Base-by-base conservation (phyloP, 2,113 vertebrate genomes). In the Lipophrys pholis region DNA sequence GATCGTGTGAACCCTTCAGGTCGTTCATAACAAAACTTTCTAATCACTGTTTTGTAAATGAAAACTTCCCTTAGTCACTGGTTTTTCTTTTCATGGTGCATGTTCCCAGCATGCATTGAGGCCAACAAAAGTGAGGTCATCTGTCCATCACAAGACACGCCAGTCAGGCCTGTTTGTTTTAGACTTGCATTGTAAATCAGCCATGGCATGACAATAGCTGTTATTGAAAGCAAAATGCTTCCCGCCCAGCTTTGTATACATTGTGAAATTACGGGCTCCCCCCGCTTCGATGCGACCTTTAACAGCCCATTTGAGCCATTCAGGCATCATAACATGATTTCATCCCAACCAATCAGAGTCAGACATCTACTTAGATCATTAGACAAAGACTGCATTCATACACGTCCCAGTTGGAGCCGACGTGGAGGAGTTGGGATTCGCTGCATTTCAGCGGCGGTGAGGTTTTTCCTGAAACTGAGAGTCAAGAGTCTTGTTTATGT, bases 321-420 rank as follows among this genome's bases (percentile, higher is more conserved):
- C 58, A 66, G 62, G 48, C 78, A 12, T 79, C 58, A 41, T 79
- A 65, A 80, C 62, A 1, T 69, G 72, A 84, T 88, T 78, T 46
- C 76, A 79, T 70, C 42, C 6, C 1, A 57, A 61, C 17, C 40
- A 69, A 41, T 75, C 54, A 11, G 54, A 63, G 55, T 35, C 52
- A 36, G 78, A 62, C 62, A 11, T 48, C 45, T 56, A 66, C 82
- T 85, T 71, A 50, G 51, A 63, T 69, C 68, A 68, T 64, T 35
- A 73, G 55, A 88, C 81, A 90, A 66, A 75, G 71, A 21, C 51
- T 36, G 35, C 78, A 71, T 84, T 84, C 82, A 86, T 61, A 48
- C 69, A 63, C 67, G 40, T 38, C 59, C 60, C 53, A 45, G 75
- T 40, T 53, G 51, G 59, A 55, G 50, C 59, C 65, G 16, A 21